Conservation (phyloP, 2,113 vertebrate genomes). For the Hydrolagus affinis region DNA sequence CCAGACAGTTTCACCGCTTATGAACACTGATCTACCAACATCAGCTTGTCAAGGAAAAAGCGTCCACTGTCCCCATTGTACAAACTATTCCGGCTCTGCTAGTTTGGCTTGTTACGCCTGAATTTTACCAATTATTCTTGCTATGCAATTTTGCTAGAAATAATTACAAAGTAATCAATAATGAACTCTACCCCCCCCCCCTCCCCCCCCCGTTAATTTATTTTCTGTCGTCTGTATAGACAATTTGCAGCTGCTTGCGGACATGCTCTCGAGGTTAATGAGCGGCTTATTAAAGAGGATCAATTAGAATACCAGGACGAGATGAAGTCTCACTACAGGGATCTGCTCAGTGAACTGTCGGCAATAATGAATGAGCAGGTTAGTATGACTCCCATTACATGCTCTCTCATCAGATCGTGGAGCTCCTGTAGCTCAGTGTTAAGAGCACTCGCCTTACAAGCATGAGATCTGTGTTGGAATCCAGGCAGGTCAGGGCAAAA, state of each 20-base stretch:
- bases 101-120: neutral
- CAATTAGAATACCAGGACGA: constrained; percentile 97
- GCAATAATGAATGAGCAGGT: constrained; percentile 94
- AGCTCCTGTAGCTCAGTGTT: no score
- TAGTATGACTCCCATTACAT: constrained; percentile 34
- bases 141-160: no score
- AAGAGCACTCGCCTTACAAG: no score
- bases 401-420: no score
- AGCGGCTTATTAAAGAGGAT: constrained; percentile 93
- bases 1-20: no score
- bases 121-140: neutral
- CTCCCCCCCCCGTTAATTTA: no score
- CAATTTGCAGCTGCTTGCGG: constrained; percentile 92
- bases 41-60: neutral
- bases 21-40: no score
- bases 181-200: neutral
- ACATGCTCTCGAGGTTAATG: constrained; percentile 88
- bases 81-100: neutral
- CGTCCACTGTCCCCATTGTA: neutral
- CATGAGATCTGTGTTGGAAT: no score
- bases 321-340: constrained; percentile 87
- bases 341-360: constrained; percentile 87
- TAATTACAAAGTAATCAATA: neutral
- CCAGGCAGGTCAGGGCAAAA: no score
- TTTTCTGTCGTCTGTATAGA: constrained; percentile 50